Base-by-base conservation (phyloP, 2,888 invertebrate genomes). In the Corbicula japonica region DNA sequence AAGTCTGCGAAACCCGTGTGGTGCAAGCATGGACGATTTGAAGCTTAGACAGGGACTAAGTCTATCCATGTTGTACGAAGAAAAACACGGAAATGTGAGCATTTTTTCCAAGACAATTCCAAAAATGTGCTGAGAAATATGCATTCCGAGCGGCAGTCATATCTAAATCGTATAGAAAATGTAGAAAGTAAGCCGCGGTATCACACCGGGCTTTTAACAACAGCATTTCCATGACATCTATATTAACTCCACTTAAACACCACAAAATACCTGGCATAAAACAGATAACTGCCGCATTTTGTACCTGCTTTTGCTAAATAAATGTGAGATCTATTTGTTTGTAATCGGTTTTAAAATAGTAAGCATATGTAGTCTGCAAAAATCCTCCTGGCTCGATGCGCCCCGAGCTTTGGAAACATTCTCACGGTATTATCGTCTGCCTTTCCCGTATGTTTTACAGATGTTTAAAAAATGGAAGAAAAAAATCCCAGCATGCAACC, bases 361-460 rank as follows among this genome's bases (percentile, higher is more conserved):
- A 26, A 66, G 41, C 66, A 66, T 66, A 54, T 66, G 66, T 35
- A 66, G 18, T 41, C 46, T 48, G 58, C 44, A 48, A 48, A 46
- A 34, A 30, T 58, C 58, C 23, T 32, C n/a, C 58, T 35, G 38
- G 34, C 69, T 56, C 56, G 69, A 34, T 69, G 56, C 58, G 69
- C 69, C 46, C 76, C 76, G 62, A 70, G 71, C 56, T 60, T 38
- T 50, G 32, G 52, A 50, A 41, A 23, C 21, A 60, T 80, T 80
- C 80, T 73, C 80, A 80, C 80, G 80, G 80, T 76, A 68, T 63
- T 23, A 38, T 50, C 38, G 69, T 63, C 69, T 63, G 23, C 41
- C 28, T 35, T 44, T 76, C 56, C 73, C 80, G 66, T 66, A 80
- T 80, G 80, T 54, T 66, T 44, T 61, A 68, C 80, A 80, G 80